These are phyloP conservation scores for Syrmaticus mikado DNA, from an alignment of 2,113 vertebrate species.

Conservation along the genomic window DNA sequence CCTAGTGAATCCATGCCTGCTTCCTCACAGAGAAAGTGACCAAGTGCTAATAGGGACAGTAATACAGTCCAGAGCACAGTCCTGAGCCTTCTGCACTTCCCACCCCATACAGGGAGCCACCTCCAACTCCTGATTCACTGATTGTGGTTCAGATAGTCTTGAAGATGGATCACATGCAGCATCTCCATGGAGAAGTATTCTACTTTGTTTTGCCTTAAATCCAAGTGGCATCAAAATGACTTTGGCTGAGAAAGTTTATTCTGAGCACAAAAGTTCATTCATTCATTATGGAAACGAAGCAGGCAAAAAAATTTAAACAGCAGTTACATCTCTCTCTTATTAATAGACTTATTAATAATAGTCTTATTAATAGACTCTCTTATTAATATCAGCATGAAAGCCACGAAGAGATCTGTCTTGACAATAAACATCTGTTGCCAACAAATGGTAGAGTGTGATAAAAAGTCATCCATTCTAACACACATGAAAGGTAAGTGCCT, in stretches of 20 bases:
- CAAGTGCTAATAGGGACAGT: not conserved
- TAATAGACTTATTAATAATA: too few relatives aligned
- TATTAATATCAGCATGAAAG: not conserved
- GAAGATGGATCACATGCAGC: not conserved
- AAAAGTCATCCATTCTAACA: not conserved
- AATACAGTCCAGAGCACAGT: fast-evolving
- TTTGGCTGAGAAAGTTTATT: fast-evolving
- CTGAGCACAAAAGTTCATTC: not conserved
- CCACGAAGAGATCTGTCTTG: not conserved
- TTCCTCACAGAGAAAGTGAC: fast-evolving
- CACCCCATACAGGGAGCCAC: not conserved
- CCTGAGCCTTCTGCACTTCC: not conserved
- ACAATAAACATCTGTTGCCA: not conserved
- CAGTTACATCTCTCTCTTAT: not conserved
- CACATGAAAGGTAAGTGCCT: not conserved
- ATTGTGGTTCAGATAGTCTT: not conserved
- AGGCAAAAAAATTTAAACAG: not conserved
- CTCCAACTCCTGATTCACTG: not conserved
- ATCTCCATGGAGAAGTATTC: fast-evolving
- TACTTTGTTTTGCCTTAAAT: not conserved
- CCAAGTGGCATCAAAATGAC: not conserved
- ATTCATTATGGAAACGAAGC: not conserved
- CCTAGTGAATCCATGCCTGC: fast-evolving
- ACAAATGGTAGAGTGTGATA: not conserved
- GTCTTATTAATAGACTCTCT: too few relatives aligned